phyloP scores from a whole-genome alignment of 2,888 invertebrate species.

The Xestia sexstrigata region DNA sequence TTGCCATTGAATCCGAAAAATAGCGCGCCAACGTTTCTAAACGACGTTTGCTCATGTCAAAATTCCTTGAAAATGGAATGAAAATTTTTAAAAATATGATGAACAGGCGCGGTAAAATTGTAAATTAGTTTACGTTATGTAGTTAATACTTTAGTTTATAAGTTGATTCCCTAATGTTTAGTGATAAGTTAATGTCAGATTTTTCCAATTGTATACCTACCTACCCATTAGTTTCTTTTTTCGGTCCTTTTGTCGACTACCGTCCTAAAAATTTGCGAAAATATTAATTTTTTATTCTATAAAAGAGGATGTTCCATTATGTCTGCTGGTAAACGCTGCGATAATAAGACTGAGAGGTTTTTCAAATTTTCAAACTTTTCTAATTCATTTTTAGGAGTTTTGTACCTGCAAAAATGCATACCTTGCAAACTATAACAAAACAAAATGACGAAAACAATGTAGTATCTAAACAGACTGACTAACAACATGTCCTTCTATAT shows the following conservation, averaged over 20 bases:
- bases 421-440: conserved; percentile 62
- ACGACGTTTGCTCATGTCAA: conserved; percentile 64
- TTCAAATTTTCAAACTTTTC: conserved; percentile 85
- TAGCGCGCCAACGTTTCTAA: conserved; percentile 52
- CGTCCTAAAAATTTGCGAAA: conserved; percentile 70
- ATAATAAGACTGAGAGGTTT: conserved; percentile 87
- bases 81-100: conserved; percentile 48
- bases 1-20: conserved; percentile 51
- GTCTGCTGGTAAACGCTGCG: conserved; percentile 74
- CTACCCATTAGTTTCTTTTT: conserved; percentile 39
- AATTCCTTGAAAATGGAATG: conserved; percentile 56
- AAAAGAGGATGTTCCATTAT: conserved; percentile 50
- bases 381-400: conserved; percentile 81
- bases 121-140: conserved; percentile 41
- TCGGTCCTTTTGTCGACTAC: conserved; percentile 66
- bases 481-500: conserved; percentile 74
- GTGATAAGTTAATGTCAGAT: conserved; percentile 52
- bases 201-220: conserved; percentile 33
- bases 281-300: conserved; percentile 44
- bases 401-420: conserved; percentile 66
- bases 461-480: conserved; percentile 79
- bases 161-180: conserved; percentile 45
- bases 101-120: conserved; percentile 50
- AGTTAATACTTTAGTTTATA: conserved; percentile 52
- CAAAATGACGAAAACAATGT: conserved; percentile 71